phyloP scores from a whole-genome alignment of 1,140 invertebrate genomes.

The Heliothis virescens region DNA sequence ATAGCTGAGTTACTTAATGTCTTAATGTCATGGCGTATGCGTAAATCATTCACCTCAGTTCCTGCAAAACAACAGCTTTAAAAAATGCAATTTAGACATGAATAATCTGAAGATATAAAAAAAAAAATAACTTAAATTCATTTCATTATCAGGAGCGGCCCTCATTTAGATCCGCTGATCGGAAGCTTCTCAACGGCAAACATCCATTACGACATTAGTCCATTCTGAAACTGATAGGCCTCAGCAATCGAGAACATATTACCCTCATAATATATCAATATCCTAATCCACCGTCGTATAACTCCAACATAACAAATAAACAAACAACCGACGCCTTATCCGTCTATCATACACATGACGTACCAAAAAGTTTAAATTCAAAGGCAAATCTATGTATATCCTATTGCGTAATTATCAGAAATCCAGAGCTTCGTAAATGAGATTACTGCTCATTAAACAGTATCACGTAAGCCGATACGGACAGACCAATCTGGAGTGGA shows the following conservation, averaged over 20 bases:
- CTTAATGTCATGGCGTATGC: not conserved
- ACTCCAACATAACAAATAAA: too few species aligned
- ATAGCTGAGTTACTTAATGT: constrained; percentile 7
- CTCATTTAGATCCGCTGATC: too few species aligned
- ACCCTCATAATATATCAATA: too few species aligned
- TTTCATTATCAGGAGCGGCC: too few species aligned
- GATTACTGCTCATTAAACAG: constrained; percentile 27
- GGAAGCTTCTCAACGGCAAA: too few species aligned
- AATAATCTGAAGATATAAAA: too few species aligned
- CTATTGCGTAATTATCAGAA: not conserved
- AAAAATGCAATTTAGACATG: not conserved
- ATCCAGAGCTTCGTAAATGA: constrained; percentile 1
- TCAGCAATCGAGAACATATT: too few species aligned
- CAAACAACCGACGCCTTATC: not conserved
- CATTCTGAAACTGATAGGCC: too few species aligned
- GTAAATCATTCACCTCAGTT: not conserved
- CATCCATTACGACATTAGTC: too few species aligned
- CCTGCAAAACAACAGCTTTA: not conserved
- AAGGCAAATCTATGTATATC: not conserved
- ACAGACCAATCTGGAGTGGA: not conserved
- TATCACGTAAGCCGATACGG: constrained; percentile 14
- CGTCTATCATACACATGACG: not conserved
- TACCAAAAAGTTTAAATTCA: not conserved
- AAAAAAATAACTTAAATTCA: too few species aligned
- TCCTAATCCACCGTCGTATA: too few species aligned